Evolutionary conservation across 2,113 vertebrate species (phyloP).

Genomic region (Stercorarius parasiticus): DNA sequence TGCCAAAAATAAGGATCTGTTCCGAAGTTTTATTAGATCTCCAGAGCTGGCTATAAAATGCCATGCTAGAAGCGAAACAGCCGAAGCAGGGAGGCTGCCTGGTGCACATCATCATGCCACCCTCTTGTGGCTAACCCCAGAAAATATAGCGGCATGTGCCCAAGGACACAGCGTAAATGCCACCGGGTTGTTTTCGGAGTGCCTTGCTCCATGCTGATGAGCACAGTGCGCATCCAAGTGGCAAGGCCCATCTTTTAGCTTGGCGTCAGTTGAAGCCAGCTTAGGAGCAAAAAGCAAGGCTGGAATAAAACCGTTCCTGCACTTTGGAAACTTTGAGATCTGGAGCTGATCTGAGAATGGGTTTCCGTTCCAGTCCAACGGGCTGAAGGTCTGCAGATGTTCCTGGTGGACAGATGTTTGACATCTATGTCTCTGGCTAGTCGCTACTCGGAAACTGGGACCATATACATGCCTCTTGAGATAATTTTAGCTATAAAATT

Average conservation of each 20-base stretch:
- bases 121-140: slow-evolving; percentile 55
- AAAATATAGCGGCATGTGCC: not conserved
- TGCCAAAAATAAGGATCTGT: not conserved
- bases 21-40: not conserved
- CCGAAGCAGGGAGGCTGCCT: not conserved
- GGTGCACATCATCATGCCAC: slow-evolving; percentile 49
- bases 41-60: not conserved
- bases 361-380: not conserved
- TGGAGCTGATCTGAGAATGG: not conserved
- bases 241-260: not conserved
- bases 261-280: not conserved
- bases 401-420: not conserved
- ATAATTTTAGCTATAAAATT: not conserved
- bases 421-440: not conserved
- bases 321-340: not conserved
- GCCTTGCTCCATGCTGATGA: not conserved
- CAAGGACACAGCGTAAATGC: rapidly evolving
- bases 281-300: not conserved
- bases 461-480: not conserved
- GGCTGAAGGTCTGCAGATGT: not conserved
- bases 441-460: not conserved
- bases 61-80: not conserved
- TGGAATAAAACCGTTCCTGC: not conserved
- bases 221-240: rapidly evolving
- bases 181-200: rapidly evolving